Evolutionary conservation across 35 echinoderm and acorn worm species (phyloP), one percentile per base, ranked within the genome.

Genomic region (Lytechinus pictus): DNA sequence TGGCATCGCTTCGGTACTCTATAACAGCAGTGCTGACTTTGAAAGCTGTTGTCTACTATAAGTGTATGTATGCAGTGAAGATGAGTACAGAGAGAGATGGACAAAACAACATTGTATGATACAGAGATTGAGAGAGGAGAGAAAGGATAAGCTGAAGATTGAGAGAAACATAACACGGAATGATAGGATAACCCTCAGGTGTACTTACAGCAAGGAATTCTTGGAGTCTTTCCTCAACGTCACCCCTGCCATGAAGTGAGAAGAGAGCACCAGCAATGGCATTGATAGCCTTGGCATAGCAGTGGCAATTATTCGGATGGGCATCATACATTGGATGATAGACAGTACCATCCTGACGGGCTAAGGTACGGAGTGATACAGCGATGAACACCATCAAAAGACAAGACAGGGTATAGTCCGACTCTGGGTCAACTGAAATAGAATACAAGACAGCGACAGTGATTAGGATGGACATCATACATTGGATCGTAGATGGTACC

Each of bases 241-340:
- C 98, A 0, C 95, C 97, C 14, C 97, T 97, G 19, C 97, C 95
- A 28, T 99, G 98, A 6, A 99, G 88, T 8, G 96, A 95, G 94
- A 99, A 99, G 86, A 99, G 96, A 54, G 98, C 96, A 28, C 97
- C 98, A 52, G 98, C 97, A 54, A 99, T 97, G 52, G 97, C 97
- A 89, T 99, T 99, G 95, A 99, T 97, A 19, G 98, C 98, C 92
- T 98, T 98, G 54, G 98, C 97, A 54, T 97, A 96, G 72, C 98
- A 99, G 71, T 99, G 98, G 54, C 98, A 97, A 97, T 99, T 99
- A 95, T 99, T 99, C 3, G 97, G 97, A 86, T 99, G 97, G 16
- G 97, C 98, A 44, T 99, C 98, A 19, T 97, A 87, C 10, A 95
- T 27, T 1, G 96, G 96, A 56, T 95, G 97, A 96, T 98, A 99